Conservation (phyloP, 2,888 invertebrate genomes). For the Diplolepis rosae region DNA sequence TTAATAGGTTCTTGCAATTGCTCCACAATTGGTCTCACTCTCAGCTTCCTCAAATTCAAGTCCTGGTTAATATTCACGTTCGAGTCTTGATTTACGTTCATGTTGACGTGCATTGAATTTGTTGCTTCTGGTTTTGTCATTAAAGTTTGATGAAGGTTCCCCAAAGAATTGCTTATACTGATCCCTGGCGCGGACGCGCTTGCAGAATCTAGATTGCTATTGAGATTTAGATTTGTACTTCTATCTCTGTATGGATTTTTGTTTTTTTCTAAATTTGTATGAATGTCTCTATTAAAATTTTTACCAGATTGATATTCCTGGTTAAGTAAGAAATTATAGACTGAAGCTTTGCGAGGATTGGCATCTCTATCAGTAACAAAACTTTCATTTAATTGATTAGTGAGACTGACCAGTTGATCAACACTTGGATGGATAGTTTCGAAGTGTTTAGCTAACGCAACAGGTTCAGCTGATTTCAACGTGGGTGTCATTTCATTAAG, state of each 20-base stretch:
- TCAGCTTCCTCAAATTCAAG: neutral
- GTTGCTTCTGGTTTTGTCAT: slow-evolving; percentile 8
- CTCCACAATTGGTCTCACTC: slow-evolving; percentile 22
- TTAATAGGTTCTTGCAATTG: slow-evolving; percentile 50
- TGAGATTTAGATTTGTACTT: neutral
- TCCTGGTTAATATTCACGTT: slow-evolving; percentile 16
- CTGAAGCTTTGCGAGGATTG: neutral
- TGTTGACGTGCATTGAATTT: slow-evolving; percentile 28
- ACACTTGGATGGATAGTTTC: slow-evolving; percentile 29
- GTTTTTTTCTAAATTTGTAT: neutral
- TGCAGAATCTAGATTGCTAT: neutral
- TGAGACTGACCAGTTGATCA: neutral
- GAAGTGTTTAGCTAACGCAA: slow-evolving; percentile 46
- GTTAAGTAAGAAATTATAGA: neutral
- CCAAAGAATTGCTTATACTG: neutral
- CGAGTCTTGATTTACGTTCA: slow-evolving; percentile 41
- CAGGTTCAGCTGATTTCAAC: slow-evolving; percentile 48
- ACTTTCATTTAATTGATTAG: neutral
- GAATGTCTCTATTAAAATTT: neutral
- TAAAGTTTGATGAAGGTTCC: neutral
- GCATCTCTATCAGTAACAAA: neutral
- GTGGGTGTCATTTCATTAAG: slow-evolving; percentile 31
- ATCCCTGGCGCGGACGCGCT: neutral
- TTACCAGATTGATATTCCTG: neutral
- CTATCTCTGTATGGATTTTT: too few species aligned